phyloP scores from a whole-genome alignment of 1,140 invertebrate genomes.

The Andricus grossulariae region DNA sequence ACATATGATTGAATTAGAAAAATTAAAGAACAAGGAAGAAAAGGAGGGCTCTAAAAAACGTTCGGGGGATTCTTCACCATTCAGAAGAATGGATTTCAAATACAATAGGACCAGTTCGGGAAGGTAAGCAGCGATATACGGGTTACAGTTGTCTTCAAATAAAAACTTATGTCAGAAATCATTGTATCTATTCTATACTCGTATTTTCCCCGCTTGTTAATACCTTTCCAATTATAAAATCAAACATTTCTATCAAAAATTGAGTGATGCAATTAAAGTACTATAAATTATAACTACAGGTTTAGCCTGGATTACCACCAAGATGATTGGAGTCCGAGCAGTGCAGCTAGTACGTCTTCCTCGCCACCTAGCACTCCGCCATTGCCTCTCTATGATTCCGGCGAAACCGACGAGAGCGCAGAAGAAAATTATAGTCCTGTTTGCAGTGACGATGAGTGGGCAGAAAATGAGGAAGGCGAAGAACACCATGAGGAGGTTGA shows the following conservation, averaged over 20 bases:
- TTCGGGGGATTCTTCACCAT: slow-evolving; percentile 47
- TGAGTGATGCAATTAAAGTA: neutral
- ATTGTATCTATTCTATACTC: too few species aligned
- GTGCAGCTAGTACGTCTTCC: slow-evolving; percentile 60
- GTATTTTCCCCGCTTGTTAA: too few species aligned
- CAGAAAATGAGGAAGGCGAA: slow-evolving; percentile 62
- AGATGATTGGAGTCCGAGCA: slow-evolving; percentile 67
- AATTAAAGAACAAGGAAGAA: slow-evolving; percentile 41
- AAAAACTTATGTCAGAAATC: neutral
- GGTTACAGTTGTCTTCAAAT: neutral
- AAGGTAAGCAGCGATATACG: slow-evolving; percentile 45
- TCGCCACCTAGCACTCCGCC: slow-evolving; percentile 68
- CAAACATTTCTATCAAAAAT: neutral
- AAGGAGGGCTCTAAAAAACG: slow-evolving; percentile 57
- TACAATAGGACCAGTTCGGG: slow-evolving; percentile 51
- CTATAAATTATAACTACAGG: slow-evolving; percentile 39
- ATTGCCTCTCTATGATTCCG: slow-evolving; percentile 50
- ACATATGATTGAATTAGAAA: slow-evolving; percentile 52
- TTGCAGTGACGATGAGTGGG: slow-evolving; percentile 66
- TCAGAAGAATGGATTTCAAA: slow-evolving; percentile 46
- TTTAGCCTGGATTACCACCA: slow-evolving; percentile 67
- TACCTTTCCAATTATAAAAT: neutral
- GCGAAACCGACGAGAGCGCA: slow-evolving; percentile 54
- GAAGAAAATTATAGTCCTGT: slow-evolving; percentile 73
- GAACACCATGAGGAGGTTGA: slow-evolving; percentile 59